Conservation (phyloP, 2,888 invertebrate genomes). For the Rosalia funebris region DNA sequence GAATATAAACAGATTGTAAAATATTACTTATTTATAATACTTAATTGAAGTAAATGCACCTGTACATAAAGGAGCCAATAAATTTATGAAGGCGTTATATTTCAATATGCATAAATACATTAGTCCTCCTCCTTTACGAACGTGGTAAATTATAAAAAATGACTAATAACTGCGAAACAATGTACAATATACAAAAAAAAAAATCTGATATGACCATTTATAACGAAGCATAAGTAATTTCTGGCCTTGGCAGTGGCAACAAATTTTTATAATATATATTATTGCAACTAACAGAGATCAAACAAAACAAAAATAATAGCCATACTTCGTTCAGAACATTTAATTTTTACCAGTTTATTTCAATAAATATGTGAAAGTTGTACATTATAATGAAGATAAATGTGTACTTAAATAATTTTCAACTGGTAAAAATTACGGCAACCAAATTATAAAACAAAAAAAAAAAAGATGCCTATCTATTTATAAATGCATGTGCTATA, state of each 20-base stretch:
- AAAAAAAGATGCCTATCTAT: slow-evolving; percentile 29
- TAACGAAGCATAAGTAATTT: slow-evolving; percentile 39
- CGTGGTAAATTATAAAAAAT: slow-evolving; percentile 38
- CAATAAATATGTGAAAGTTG: neutral
- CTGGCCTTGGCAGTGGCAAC: slow-evolving; percentile 55
- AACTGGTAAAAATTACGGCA: neutral
- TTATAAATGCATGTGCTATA: slow-evolving; percentile 21
- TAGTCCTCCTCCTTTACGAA: slow-evolving; percentile 35
- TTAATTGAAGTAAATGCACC: slow-evolving; percentile 40
- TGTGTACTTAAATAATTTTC: neutral
- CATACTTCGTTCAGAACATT: slow-evolving; percentile 43
- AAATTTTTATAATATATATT: slow-evolving; percentile 32
- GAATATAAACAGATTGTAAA: slow-evolving; percentile 62
- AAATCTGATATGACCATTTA: slow-evolving; percentile 19
- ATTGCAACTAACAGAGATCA: slow-evolving; percentile 53
- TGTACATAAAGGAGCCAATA: slow-evolving; percentile 40
- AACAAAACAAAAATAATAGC: slow-evolving; percentile 34
- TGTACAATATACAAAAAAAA: slow-evolving; percentile 48
- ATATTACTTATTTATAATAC: slow-evolving; percentile 51
- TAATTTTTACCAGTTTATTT: slow-evolving; percentile 5
- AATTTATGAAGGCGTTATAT: slow-evolving; percentile 24
- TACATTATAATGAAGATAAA: neutral
- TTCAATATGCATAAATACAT: slow-evolving; percentile 34
- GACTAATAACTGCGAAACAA: slow-evolving; percentile 37
- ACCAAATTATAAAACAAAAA: neutral